Evolutionary conservation across 2,888 invertebrate species (phyloP), one percentile per base, ranked within the genome.

Genomic region (Pyrgus malvae): DNA sequence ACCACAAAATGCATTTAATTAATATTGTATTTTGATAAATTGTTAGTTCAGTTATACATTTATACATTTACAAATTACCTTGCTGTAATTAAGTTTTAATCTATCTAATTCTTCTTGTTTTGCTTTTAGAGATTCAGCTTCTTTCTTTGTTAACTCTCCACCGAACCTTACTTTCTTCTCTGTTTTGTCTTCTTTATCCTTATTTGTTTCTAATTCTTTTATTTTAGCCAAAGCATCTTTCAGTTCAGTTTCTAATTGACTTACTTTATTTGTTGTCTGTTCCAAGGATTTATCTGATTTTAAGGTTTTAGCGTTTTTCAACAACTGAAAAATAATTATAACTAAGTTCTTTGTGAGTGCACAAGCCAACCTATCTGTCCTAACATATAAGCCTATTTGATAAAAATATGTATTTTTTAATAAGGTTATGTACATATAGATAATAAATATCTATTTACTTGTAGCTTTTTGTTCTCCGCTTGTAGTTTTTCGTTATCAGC

Each of bases 401-500:
- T n/a, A n/a, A n/a, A n/a, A n/a, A n/a, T n/a, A n/a, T n/a, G n/a
- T n/a, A n/a, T n/a, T n/a, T n/a, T n/a, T n/a, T n/a, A n/a, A n/a
- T n/a, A n/a, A n/a, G n/a, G n/a, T n/a, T n/a, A n/a, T n/a, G n/a
- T n/a, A 31, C 12, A 12, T 11, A 4, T 11, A 3, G 3, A 33
- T 14, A 19, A 56, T 16, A n/a, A 31, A 29, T 8, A 44, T 21
- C 8, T 44, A 33, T 7, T 16, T 77, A 90, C 91, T 75, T 93
- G 93, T 65, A 95, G 74, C 58, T 93, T 92, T 67, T 94, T 95
- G 70, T 96, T 96, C 79, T 96, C 96, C 41, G 92, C 90, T 55
- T 89, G 85, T 46, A 96, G 74, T 77, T 94, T 94, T 62, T 96
- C 96, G 71, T 95, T 95, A 70, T 96, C 96, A 27, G 83, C 83